Conservation (phyloP, 1,140 invertebrate genomes). For the Macrobrachium rosenbergii region DNA sequence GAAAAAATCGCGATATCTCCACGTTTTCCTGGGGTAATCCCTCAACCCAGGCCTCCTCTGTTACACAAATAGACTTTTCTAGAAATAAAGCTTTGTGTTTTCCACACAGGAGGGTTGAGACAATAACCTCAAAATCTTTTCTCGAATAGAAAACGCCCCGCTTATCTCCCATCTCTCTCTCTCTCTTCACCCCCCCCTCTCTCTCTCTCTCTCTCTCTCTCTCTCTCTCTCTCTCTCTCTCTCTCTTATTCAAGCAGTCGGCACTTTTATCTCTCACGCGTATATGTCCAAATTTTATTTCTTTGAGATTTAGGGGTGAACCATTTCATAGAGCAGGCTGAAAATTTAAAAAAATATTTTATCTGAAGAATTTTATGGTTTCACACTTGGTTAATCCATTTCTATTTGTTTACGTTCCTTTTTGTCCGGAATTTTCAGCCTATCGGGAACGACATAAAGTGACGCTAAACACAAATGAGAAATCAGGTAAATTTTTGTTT, state of each 20-base stretch:
- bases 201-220: neutral
- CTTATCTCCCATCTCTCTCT: neutral
- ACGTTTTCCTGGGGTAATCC: neutral
- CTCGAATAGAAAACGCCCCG: neutral
- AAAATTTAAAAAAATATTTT: no score
- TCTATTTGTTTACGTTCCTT: no score
- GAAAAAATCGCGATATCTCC: constrained; percentile 37
- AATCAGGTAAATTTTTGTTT: no score
- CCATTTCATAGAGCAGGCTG: no score
- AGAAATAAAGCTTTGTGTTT: constrained; percentile 23
- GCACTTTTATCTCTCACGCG: no score
- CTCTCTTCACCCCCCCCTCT: neutral
- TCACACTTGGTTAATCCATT: no score
- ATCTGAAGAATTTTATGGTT: no score
- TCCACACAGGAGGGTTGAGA: constrained; percentile 19
- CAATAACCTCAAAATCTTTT: constrained; percentile 7
- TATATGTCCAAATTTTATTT: neutral
- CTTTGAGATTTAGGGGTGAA: neutral
- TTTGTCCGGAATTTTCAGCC: no score
- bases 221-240: neutral
- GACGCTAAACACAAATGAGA: no score
- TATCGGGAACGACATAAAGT: no score
- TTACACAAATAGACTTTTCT: constrained; percentile 20
- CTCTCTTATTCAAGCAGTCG: neutral
- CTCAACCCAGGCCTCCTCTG: neutral